These are phyloP conservation scores for Mergus octosetaceus DNA, from an alignment of 2,797 vertebrate species.

Conservation along the genomic window DNA sequence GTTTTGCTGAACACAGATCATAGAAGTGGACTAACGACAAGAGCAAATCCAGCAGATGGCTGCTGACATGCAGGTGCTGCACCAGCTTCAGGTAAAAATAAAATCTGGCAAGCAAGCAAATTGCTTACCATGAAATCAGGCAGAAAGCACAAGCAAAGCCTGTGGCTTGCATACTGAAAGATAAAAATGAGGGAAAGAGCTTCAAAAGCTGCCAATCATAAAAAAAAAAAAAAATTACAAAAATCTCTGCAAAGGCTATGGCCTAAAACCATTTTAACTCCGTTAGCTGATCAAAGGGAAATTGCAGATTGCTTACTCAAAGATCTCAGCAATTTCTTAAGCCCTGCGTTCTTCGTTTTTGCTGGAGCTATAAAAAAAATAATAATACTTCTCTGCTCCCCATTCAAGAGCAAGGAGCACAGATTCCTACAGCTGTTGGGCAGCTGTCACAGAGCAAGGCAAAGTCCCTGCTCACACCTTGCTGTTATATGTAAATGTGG, in stretches of 20 bases:
- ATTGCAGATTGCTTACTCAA: background rate
- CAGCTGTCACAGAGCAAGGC: background rate
- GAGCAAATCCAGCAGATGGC: background rate
- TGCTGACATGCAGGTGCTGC: background rate
- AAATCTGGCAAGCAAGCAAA: background rate
- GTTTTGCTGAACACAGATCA: background rate
- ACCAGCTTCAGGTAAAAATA: background rate
- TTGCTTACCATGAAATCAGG: background rate
- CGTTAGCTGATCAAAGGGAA: background rate
- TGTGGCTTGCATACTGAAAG: background rate
- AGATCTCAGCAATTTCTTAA: background rate
- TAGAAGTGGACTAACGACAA: background rate
- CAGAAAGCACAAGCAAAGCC: background rate
- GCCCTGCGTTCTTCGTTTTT: background rate
- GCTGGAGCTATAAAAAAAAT: background rate
- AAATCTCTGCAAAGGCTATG: background rate
- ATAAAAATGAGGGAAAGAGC: background rate
- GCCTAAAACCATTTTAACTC: background rate
- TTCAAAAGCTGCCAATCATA: background rate
- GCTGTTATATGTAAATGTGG: background rate
- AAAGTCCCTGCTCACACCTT: background rate
- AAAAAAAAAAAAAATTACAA: background rate
- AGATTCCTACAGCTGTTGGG: background rate
- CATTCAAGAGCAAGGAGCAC: background rate
- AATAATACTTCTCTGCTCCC: background rate